Conservation (phyloP, 2,888 invertebrate species). For the Hirtodrosophila trivittata region DNA sequence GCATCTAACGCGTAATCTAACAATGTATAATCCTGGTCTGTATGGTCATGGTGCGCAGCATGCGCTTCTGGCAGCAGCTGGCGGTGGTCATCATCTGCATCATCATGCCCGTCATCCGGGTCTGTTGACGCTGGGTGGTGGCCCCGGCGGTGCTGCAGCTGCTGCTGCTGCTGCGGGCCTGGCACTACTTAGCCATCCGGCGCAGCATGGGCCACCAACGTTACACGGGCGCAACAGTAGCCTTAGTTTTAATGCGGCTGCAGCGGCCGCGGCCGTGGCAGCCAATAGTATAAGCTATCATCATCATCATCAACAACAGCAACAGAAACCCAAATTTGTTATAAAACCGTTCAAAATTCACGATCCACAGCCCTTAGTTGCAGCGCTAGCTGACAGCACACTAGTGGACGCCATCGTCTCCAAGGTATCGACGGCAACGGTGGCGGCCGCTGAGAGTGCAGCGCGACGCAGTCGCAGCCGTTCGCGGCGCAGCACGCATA, state of each 20-base stretch:
- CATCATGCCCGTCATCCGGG: slow-evolving; percentile 51
- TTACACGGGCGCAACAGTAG: slow-evolving; percentile 33
- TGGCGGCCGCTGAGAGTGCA: slow-evolving; percentile 82
- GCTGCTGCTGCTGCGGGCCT: slow-evolving; percentile 50
- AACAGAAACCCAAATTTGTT: slow-evolving; percentile 83
- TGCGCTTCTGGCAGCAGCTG: slow-evolving; percentile 40
- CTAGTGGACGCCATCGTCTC: slow-evolving; percentile 83
- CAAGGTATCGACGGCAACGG: slow-evolving; percentile 83
- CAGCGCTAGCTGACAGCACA: slow-evolving; percentile 82
- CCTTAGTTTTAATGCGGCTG: slow-evolving; percentile 61
- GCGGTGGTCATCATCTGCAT: slow-evolving; percentile 46
- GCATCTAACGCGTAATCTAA: slow-evolving; percentile 57
- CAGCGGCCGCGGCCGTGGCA: slow-evolving; percentile 68
- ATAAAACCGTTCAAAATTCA: slow-evolving; percentile 84
- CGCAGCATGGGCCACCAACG: slow-evolving; percentile 42
- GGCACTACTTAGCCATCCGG: slow-evolving; percentile 58
- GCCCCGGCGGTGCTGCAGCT: slow-evolving; percentile 29
- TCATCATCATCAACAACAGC: slow-evolving; percentile 77
- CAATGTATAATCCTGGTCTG: slow-evolving; percentile 51
- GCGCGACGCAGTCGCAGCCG: slow-evolving; percentile 82
- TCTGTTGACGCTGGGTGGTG: slow-evolving; percentile 57
- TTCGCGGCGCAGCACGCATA: slow-evolving; percentile 74
- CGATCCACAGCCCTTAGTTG: slow-evolving; percentile 83
- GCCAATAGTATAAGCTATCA: slow-evolving; percentile 78
- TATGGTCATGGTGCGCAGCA: slow-evolving; percentile 50